These are phyloP conservation scores for Centropristis striata DNA, from an alignment of 2,113 vertebrate genomes.

Conservation along the genomic window DNA sequence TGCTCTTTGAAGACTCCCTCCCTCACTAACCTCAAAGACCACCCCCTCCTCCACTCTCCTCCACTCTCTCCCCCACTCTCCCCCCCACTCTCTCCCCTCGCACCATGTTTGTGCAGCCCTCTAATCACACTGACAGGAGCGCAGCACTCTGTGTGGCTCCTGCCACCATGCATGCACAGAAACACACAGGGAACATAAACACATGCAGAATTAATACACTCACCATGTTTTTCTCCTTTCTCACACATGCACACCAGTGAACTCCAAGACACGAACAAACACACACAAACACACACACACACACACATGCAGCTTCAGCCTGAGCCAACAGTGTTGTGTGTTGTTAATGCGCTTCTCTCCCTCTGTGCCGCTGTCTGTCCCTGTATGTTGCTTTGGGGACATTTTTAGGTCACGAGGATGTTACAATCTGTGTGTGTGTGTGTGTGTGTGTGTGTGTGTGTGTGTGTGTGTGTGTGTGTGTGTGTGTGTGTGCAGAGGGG, in stretches of 20 bases:
- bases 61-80: not conserved
- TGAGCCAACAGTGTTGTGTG: slow-evolving; percentile 1
- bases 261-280: slow-evolving; percentile 26
- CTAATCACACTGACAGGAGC: slow-evolving; percentile 77
- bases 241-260: slow-evolving; percentile 33
- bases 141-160: slow-evolving; percentile 65
- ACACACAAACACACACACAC: not conserved
- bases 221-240: slow-evolving; percentile 51
- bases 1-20: slow-evolving; percentile 49
- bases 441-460: slow-evolving; percentile 13
- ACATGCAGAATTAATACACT: slow-evolving; percentile 73
- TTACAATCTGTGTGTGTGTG: slow-evolving; percentile 37
- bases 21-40: slow-evolving; percentile 33
- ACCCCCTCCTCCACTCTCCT: slow-evolving; percentile 1
- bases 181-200: slow-evolving; percentile 60
- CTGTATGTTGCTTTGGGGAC: slow-evolving; percentile 57
- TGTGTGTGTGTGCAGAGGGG: slow-evolving; percentile 1
- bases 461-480: not conserved
- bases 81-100: slow-evolving; percentile 36
- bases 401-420: slow-evolving; percentile 72
- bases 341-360: slow-evolving; percentile 33
- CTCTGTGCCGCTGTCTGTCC: slow-evolving; percentile 54
- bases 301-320: slow-evolving; percentile 23
- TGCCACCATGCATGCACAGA: slow-evolving; percentile 65
- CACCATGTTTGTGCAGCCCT: slow-evolving; percentile 55